Evolutionary conservation across 2,888 invertebrate species (phyloP).

Genomic region (Petrolisthes cinctipes): DNA sequence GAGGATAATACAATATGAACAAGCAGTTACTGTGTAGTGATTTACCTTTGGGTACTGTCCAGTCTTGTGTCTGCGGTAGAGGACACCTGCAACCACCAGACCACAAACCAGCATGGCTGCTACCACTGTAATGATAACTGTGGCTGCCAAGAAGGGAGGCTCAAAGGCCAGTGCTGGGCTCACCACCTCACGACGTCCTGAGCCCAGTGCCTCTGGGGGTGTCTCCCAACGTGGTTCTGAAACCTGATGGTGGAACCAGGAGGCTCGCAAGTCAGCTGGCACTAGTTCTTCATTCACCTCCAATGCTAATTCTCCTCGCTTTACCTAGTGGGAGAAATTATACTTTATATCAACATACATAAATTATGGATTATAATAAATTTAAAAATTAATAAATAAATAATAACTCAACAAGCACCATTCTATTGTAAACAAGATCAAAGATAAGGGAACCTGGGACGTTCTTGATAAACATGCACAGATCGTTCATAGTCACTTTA

Average conservation of each 20-base stretch:
- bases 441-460: too few relatives aligned
- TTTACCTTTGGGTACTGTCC: constrained; percentile 62
- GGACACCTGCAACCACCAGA: constrained; percentile 59
- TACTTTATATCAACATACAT: too few relatives aligned
- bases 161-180: constrained; percentile 57
- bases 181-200: constrained; percentile 53
- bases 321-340: constrained; percentile 40
- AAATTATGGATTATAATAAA: too few relatives aligned
- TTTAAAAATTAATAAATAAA: too few relatives aligned
- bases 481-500: too few relatives aligned
- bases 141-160: constrained; percentile 59
- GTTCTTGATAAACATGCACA: too few relatives aligned
- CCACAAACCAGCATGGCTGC: constrained; percentile 62
- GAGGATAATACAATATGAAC: not conserved
- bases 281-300: constrained; percentile 49
- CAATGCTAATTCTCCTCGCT: constrained; percentile 57
- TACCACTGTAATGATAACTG: constrained; percentile 60
- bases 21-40: not conserved
- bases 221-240: constrained; percentile 57
- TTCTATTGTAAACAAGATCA: too few relatives aligned
- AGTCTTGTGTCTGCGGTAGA: constrained; percentile 61
- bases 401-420: too few relatives aligned
- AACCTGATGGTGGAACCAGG: constrained; percentile 65
- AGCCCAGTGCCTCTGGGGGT: constrained; percentile 24
- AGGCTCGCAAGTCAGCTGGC: constrained; percentile 61